These are phyloP conservation scores for Oxygymnocypris stewartii DNA, from an alignment of 2,113 vertebrate genomes.

Conservation along the genomic window DNA sequence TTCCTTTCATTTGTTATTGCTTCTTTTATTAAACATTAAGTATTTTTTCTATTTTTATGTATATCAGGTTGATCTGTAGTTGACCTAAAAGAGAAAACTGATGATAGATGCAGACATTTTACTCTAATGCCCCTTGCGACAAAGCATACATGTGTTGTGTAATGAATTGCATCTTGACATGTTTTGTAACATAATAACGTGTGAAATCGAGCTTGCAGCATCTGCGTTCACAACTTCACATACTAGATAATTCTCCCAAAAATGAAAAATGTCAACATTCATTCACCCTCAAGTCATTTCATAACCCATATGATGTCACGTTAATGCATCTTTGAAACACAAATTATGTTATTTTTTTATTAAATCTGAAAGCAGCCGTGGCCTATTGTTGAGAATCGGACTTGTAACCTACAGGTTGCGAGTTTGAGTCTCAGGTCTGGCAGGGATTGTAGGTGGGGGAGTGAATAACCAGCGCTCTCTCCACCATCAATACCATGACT, in stretches of 20 bases:
- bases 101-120: background rate
- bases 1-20: constrained; percentile 15
- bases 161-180: background rate
- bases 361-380: too few species aligned
- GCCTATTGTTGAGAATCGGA: too few species aligned
- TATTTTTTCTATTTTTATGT: background rate
- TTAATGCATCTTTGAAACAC: too few species aligned
- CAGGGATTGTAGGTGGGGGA: too few species aligned
- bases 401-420: too few species aligned
- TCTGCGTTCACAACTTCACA: background rate
- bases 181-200: background rate
- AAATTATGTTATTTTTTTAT: too few species aligned
- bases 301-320: too few species aligned
- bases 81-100: background rate
- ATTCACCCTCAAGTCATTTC: too few species aligned
- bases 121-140: background rate
- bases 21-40: constrained; percentile 11
- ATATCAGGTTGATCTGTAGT: background rate
- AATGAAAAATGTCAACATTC: background rate
- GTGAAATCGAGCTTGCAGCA: background rate
- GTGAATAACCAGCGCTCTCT: too few species aligned
- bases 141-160: background rate
- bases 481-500: too few species aligned
- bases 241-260: too few species aligned
- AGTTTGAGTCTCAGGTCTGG: too few species aligned